Base-by-base conservation (phyloP, 2,113 vertebrate genomes). In the Plotosus lineatus region DNA sequence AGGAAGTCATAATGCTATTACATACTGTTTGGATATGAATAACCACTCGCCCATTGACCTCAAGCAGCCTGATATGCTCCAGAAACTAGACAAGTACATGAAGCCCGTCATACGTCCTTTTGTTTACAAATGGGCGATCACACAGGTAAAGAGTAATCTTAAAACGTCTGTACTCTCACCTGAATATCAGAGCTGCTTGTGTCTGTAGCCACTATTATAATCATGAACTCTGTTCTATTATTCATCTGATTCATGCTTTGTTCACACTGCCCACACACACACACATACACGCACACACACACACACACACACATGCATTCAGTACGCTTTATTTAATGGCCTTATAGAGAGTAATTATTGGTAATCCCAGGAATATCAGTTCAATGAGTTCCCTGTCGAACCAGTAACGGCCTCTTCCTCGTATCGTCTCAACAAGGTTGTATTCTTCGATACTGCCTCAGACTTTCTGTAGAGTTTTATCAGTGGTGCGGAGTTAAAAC, bases 1-100 rank as follows among this genome's bases (percentile, higher is more conserved):
- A 94, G 94, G 94, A 65, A 94, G 93, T 85, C 94, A 94, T 88
- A 93, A 94, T 55, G 91, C 92, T 6, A 90, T 94, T 75, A 94
- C 93, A 2, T 94, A 94, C 89, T 93, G 93, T 81, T 91, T 94
- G 91, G 94, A 94, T 63, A 93, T 75, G 84, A 92, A 92, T 15
- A 85, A 92, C 86, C 82, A 89, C 44, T 94, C 93, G 36, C 93
- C 94, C 1, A 89, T 94, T 4, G 93, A 94, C 86, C 90, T 89
- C 28, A 92, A 88, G 0, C 93, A 94, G 81, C 93, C 93, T 0
- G 91, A 94, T 84, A 85, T 94, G 89, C 89, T 94, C 33, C 92
- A 93, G 65, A 92, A 90, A 73, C 86, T 94, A 80, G 94, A 94
- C 88, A 92, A 91, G 80, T 92, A 89, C 87, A 91, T 93, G 92